Evolutionary conservation across 2,113 vertebrate genomes (phyloP).

Genomic region (Seriola dumerili): DNA sequence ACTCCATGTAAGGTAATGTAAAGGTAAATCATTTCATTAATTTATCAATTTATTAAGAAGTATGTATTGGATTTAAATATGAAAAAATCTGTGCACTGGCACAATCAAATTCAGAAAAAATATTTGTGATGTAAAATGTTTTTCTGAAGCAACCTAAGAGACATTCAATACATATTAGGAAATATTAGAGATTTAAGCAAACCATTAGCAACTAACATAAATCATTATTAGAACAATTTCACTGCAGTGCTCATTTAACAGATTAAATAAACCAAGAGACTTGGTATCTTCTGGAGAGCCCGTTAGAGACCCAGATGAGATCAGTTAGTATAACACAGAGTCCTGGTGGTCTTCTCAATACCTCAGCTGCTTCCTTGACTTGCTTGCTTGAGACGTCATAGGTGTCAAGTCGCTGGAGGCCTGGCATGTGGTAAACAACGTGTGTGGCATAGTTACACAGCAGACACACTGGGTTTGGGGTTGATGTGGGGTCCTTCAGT

Average conservation of each 20-base stretch:
- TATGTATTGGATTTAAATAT: neutral
- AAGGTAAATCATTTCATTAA: no score
- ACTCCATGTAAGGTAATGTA: neutral
- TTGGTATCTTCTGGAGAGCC: neutral
- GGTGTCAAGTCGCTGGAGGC: slow-evolving; percentile 88
- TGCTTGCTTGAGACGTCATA: slow-evolving; percentile 87
- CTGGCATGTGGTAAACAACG: slow-evolving; percentile 90
- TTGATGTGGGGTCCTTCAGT: slow-evolving; percentile 88
- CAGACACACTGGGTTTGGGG: slow-evolving; percentile 89
- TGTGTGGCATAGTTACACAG: slow-evolving; percentile 91
- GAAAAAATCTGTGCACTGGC: neutral
- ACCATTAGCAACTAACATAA: neutral
- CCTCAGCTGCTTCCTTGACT: slow-evolving; percentile 90
- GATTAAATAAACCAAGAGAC: neutral
- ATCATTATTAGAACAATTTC: neutral
- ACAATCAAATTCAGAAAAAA: neutral
- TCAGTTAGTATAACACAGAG: neutral
- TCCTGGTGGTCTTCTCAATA: slow-evolving; percentile 62
- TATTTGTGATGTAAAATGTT: no score
- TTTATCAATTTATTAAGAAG: neutral
- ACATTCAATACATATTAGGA: neutral
- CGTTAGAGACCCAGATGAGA: no score
- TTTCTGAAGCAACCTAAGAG: neutral
- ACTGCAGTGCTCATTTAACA: neutral
- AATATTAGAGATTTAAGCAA: neutral